phyloP scores from a whole-genome alignment of 1,140 invertebrate genomes.

The Heliconius hewitsoni region DNA sequence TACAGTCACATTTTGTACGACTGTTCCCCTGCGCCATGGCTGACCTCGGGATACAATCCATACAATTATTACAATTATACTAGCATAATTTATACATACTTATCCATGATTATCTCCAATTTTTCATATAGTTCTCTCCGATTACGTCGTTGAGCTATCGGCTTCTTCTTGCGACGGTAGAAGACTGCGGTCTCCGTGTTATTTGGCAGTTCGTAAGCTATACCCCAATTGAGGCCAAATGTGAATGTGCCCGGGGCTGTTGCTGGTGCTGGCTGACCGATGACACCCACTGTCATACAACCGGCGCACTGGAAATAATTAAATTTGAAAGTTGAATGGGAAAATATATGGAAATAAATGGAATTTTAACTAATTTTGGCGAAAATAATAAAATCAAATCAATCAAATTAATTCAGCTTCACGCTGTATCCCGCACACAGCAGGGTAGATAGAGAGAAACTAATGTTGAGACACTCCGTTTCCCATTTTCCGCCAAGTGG shows the following conservation, averaged over 20 bases:
- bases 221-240: slow-evolving; percentile 88
- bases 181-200: slow-evolving; percentile 82
- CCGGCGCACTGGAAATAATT: slow-evolving; percentile 51
- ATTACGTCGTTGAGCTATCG: slow-evolving; percentile 79
- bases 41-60: no score
- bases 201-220: slow-evolving; percentile 88
- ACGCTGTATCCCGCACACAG: no score
- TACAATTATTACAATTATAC: no score
- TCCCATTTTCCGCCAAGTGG: no score
- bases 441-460: no score
- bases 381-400: no score
- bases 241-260: slow-evolving; percentile 82
- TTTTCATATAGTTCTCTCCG: slow-evolving; percentile 85
- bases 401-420: no score
- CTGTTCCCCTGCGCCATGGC: no score
- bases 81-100: slow-evolving; percentile 79
- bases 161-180: slow-evolving; percentile 58
- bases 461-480: no score
- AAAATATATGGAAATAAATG: no score
- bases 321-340: not conserved
- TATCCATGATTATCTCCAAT: slow-evolving; percentile 85
- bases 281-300: slow-evolving; percentile 82
- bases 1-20: no score
- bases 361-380: no score
- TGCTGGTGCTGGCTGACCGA: slow-evolving; percentile 76